phyloP scores from a whole-genome alignment of 2,113 vertebrate genomes.

The Cricetomys ansorgei region DNA sequence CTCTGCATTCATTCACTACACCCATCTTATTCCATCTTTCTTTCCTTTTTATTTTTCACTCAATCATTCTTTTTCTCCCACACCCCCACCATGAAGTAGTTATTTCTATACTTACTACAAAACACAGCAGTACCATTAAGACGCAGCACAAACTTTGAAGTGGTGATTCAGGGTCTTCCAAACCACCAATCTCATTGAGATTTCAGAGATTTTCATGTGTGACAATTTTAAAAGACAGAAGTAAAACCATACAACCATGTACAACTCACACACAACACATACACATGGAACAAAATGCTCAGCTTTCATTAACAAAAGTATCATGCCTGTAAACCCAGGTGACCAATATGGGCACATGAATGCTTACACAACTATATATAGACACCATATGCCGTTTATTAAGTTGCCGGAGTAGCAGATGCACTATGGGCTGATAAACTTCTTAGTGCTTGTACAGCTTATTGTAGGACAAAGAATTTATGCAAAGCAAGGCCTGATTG shows the following conservation, averaged over 20 bases:
- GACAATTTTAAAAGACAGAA: background rate
- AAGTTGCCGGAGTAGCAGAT: background rate
- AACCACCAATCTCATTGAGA: background rate
- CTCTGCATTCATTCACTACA: background rate
- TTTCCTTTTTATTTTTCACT: background rate
- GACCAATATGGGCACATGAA: background rate
- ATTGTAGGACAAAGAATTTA: background rate
- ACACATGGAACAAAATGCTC: background rate
- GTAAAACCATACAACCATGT: background rate
- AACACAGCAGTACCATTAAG: background rate
- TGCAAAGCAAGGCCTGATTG: background rate
- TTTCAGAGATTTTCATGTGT: background rate
- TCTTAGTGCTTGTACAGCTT: background rate
- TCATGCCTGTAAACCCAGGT: background rate
- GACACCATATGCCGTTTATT: background rate
- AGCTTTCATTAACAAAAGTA: background rate
- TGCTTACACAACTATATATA: background rate
- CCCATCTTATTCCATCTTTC: background rate
- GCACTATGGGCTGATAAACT: background rate
- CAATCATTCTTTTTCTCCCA: background rate
- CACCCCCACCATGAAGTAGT: background rate
- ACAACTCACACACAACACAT: background rate
- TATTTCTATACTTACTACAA: background rate
- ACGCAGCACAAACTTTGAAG: background rate
- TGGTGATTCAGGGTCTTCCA: background rate